These are phyloP conservation scores for Bellardia pandia DNA, from an alignment of 2,888 invertebrate species.

Conservation along the genomic window DNA sequence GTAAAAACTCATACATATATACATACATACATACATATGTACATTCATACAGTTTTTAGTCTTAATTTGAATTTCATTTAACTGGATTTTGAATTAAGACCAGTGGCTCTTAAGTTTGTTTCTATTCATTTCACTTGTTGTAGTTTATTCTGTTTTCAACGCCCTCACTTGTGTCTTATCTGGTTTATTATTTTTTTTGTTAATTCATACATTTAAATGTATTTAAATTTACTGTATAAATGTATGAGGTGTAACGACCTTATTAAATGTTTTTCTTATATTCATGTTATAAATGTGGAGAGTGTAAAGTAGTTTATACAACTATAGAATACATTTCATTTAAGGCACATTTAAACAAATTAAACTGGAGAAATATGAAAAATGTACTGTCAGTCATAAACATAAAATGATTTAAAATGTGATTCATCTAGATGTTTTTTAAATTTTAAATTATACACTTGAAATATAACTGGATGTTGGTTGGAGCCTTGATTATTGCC, in stretches of 20 bases:
- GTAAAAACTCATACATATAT: no score
- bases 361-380: no score
- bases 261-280: constrained; percentile 17
- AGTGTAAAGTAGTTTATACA: background rate
- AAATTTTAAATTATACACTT: no score
- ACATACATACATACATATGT: no score
- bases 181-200: background rate
- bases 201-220: background rate
- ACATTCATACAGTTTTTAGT: background rate
- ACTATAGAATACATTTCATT: constrained; percentile 1
- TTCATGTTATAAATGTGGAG: background rate
- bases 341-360: background rate
- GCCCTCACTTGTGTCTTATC: constrained; percentile 8
- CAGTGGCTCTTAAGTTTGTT: constrained; percentile 17
- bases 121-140: background rate
- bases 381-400: no score
- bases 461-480: no score
- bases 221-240: constrained; percentile 12
- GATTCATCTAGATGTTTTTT: no score
- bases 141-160: background rate
- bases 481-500: no score
- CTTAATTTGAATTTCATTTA: background rate
- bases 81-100: background rate
- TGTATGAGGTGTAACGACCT: constrained; percentile 15
- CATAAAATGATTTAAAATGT: no score